These are phyloP conservation scores for Probaryconus sp. DNA, from an alignment of 1,140 invertebrate genomes.

Conservation along the genomic window DNA sequence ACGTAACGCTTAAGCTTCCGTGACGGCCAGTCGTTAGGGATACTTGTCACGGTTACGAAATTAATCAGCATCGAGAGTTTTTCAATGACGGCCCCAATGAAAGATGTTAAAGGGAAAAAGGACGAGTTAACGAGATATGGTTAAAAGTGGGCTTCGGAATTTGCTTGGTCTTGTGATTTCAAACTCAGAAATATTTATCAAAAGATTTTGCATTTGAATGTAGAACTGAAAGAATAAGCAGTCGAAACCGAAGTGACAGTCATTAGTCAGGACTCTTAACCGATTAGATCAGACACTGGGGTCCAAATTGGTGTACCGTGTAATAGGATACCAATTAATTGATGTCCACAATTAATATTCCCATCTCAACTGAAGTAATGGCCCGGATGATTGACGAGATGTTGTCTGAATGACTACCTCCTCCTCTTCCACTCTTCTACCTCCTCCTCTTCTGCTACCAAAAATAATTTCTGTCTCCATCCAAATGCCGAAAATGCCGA, in stretches of 20 bases:
- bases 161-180: neutral
- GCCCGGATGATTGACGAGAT: conserved; percentile 34
- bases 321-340: conserved; percentile 35
- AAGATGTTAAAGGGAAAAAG: no score
- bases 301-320: conserved; percentile 1
- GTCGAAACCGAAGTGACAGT: conserved; percentile 10
- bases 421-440: no score
- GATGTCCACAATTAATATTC: conserved; percentile 28
- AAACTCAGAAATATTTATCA: no score
- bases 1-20: conserved; percentile 21
- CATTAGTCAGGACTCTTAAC: conserved; percentile 14
- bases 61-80: conserved; percentile 21
- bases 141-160: no score
- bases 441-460: no score
- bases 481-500: neutral
- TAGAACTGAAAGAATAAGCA: no score
- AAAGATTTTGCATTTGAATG: no score
- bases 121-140: no score
- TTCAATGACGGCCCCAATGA: conserved; percentile 8
- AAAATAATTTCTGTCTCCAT: no score
- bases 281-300: conserved; percentile 5
- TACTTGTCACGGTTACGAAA: conserved; percentile 39
- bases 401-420: conserved; percentile 14
- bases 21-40: conserved; percentile 7
- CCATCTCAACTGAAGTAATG: conserved; percentile 29